A percentile compares a stretch with the other conserved stretches of the same genome.
Conservation (phyloP, 2,113 vertebrate species). For the Eudyptes chrysolophus region DNA sequence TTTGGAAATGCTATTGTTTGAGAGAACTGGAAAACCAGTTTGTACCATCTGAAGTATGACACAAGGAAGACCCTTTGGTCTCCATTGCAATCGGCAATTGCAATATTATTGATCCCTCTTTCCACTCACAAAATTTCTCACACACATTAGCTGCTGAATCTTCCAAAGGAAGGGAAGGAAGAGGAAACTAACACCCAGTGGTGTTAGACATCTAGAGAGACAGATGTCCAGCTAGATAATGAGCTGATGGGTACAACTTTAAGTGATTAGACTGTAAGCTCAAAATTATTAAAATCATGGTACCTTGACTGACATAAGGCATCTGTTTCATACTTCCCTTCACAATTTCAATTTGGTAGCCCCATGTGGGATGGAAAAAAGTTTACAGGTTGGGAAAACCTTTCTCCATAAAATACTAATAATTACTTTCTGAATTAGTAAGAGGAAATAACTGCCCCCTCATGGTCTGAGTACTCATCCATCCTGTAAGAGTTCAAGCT, state of each 20-base stretch:
- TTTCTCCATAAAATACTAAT: neutral
- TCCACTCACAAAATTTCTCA: neutral
- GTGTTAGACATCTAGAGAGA: neutral
- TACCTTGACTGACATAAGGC: neutral
- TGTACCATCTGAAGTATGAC: neutral
- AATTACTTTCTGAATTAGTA: neutral
- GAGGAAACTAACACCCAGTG: rapidly evolving
- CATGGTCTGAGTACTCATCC: neutral
- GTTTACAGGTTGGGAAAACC: neutral
- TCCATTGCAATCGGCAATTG: rapidly evolving
- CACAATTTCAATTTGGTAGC: neutral
- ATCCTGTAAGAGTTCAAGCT: neutral
- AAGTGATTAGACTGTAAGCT: neutral
- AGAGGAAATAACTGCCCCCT: neutral
- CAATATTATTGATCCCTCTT: neutral
- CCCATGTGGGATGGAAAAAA: neutral
- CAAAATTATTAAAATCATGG: neutral
- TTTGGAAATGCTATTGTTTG: neutral
- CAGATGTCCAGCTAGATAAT: neutral
- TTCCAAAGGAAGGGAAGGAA: neutral
- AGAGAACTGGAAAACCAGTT: neutral
- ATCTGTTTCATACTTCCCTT: neutral
- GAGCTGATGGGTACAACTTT: neutral
- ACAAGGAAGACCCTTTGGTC: neutral
- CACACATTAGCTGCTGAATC: neutral